phyloP scores from a whole-genome alignment of 1,140 invertebrate genomes.

The Heliconius himera region DNA sequence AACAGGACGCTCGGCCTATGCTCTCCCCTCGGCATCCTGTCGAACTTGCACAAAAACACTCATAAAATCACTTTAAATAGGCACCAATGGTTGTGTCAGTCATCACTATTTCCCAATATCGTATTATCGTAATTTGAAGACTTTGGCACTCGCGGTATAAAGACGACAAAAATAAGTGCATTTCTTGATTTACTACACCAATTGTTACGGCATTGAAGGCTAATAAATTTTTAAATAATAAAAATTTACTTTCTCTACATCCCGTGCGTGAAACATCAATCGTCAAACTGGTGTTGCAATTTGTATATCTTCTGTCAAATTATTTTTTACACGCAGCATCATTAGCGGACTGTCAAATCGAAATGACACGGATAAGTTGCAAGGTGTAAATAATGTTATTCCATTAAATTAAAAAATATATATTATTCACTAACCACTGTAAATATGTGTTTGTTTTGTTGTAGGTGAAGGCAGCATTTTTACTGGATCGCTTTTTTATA shows the following conservation, averaged over 20 bases:
- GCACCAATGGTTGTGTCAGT: conserved; percentile 62
- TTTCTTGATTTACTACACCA: conserved; percentile 55
- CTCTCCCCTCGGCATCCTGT: conserved; percentile 81
- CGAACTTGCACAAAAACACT: conserved; percentile 59
- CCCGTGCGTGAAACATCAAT: conserved; percentile 62
- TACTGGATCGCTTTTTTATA: too few relatives aligned
- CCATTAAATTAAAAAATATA: not conserved
- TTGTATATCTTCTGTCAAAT: conserved; percentile 35
- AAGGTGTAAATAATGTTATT: not conserved
- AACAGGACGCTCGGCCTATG: conserved; percentile 87
- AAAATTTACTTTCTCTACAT: conserved; percentile 66
- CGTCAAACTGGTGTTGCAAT: conserved; percentile 58
- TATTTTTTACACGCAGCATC: conserved; percentile 32
- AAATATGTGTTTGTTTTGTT: too few relatives aligned
- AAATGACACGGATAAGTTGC: not conserved
- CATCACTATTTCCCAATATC: conserved; percentile 60
- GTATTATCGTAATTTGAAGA: conserved; percentile 44
- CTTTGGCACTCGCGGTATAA: conserved; percentile 52
- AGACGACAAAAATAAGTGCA: conserved; percentile 53
- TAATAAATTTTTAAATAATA: conserved; percentile 45
- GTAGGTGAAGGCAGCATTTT: too few relatives aligned
- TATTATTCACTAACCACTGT: not conserved
- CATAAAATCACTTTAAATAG: conserved; percentile 71
- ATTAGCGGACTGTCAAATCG: conserved; percentile 3
- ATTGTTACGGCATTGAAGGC: conserved; percentile 54